Percentiles rank a stretch among this genome's conserved stretches.
These are phyloP conservation scores for Pyrocephalus nanus DNA, from an alignment of 2,797 vertebrate genomes.

Conservation along the genomic window DNA sequence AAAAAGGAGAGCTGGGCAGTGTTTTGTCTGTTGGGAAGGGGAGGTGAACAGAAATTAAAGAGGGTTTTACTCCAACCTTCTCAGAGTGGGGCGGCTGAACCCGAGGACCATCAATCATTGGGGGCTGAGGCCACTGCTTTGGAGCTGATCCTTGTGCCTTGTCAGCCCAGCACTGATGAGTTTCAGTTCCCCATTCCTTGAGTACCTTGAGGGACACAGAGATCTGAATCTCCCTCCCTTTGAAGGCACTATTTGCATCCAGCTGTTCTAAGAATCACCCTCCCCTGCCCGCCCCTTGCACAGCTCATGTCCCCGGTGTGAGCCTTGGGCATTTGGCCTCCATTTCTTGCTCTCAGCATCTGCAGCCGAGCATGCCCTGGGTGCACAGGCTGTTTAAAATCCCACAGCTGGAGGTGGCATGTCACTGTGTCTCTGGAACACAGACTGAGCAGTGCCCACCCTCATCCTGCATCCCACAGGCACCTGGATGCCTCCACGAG, in stretches of 20 bases:
- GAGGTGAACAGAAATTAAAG: neutral
- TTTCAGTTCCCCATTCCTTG: conserved; percentile 11
- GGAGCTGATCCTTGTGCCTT: neutral
- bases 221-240: neutral
- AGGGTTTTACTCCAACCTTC: neutral
- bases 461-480: neutral
- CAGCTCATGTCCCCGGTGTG: neutral
- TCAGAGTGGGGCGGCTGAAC: neutral
- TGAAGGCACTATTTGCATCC: neutral
- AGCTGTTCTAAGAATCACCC: neutral
- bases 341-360: neutral
- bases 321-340: neutral
- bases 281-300: neutral
- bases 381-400: neutral
- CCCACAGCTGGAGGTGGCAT: neutral
- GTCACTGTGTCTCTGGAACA: accelerated
- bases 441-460: neutral
- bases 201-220: neutral
- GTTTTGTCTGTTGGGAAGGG: neutral
- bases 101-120: accelerated
- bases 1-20: neutral
- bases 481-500: neutral
- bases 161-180: neutral
- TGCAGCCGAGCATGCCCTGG: neutral
- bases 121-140: neutral